Percentiles rank a stretch among this genome's conserved stretches.
These are phyloP conservation scores for Hydrotaea cyrtoneurina DNA, from an alignment of 2,888 invertebrate species.

Conservation along the genomic window DNA sequence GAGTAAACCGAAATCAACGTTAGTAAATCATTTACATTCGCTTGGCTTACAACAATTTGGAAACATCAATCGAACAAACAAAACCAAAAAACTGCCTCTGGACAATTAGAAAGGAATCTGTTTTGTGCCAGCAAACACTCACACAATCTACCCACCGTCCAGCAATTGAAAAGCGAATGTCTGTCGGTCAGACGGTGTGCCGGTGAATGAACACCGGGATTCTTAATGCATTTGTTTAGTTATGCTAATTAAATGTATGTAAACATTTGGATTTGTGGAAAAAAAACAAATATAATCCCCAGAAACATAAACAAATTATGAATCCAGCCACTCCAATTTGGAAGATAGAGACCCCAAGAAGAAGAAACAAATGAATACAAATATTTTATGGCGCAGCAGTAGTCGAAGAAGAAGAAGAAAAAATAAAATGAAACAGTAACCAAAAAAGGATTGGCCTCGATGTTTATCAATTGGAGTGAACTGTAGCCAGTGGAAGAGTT, in stretches of 20 bases:
- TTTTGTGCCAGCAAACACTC: constrained; percentile 15
- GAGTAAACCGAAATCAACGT: background rate
- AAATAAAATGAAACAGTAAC: constrained; percentile 65
- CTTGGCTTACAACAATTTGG: constrained; percentile 45
- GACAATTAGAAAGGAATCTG: constrained; percentile 77
- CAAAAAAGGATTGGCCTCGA: constrained; percentile 67
- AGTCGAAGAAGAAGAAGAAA: too few relatives aligned
- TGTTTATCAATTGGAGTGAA: constrained; percentile 68
- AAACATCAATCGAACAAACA: constrained; percentile 60
- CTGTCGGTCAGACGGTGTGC: background rate
- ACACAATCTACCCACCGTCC: background rate
- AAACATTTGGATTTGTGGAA: background rate
- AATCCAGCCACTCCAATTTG: constrained; percentile 38
- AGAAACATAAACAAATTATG: constrained; percentile 44
- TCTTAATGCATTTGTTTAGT: constrained; percentile 65
- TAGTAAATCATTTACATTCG: constrained; percentile 39
- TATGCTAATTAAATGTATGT: constrained; percentile 64
- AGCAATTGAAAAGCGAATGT: constrained; percentile 10
- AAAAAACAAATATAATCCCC: constrained; percentile 25
- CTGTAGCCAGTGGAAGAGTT: constrained; percentile 50
- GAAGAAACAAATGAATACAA: constrained; percentile 27
- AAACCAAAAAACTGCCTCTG: constrained; percentile 69
- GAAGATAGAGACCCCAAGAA: constrained; percentile 24
- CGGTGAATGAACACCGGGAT: constrained; percentile 26
- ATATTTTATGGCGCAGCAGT: constrained; percentile 52